These are phyloP conservation scores for Hypotaenidia okinawae DNA, from an alignment of 2,797 vertebrate species.

Conservation along the genomic window DNA sequence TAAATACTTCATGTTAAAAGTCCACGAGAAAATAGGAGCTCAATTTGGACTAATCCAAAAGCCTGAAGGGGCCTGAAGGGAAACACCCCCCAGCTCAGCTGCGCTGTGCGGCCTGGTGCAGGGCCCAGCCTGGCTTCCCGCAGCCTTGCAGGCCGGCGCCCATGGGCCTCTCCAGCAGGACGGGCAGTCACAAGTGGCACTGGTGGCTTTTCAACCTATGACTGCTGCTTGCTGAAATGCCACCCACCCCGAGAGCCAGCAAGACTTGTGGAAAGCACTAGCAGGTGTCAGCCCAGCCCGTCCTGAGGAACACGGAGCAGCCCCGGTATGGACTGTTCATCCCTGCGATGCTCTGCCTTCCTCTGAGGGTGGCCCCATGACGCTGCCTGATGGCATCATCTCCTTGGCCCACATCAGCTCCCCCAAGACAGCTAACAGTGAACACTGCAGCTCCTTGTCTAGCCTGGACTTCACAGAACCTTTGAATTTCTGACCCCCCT, in stretches of 20 bases:
- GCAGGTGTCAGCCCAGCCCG: background rate
- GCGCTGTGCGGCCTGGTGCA: background rate
- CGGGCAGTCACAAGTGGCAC: background rate
- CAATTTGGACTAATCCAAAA: background rate
- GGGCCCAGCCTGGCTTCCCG: background rate
- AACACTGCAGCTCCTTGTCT: background rate
- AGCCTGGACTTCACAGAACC: background rate
- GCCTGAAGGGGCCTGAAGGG: too few species aligned
- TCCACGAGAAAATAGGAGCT: background rate
- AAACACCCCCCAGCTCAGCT: background rate
- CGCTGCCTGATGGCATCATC: background rate
- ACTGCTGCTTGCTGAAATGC: background rate
- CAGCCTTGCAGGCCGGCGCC: background rate
- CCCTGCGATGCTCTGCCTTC: background rate
- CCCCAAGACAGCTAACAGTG: background rate
- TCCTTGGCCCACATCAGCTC: background rate
- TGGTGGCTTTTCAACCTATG: background rate
- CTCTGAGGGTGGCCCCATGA: background rate
- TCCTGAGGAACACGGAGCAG: background rate
- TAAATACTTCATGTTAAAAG: background rate
- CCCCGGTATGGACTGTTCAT: background rate
- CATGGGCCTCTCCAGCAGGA: background rate
- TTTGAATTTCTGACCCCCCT: background rate
- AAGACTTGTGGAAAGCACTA: background rate
- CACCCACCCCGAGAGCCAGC: background rate